Conservation (phyloP, 2,888 invertebrate genomes). For the Eutolmus rufibarbis region DNA sequence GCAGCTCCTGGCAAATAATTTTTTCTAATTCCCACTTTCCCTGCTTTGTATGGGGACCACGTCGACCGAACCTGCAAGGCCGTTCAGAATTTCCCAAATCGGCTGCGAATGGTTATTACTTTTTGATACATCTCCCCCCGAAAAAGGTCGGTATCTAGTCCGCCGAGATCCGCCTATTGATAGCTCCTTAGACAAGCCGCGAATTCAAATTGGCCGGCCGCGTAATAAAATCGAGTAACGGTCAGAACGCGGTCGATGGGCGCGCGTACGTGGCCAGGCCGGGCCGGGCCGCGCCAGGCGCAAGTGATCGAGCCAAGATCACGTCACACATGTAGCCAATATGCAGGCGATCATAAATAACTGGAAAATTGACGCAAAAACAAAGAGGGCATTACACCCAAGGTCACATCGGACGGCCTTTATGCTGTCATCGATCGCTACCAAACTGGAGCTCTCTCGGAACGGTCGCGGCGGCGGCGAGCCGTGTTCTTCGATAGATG, state of each 20-base stretch:
- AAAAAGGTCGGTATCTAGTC: neutral
- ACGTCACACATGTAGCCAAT: constrained; percentile 7
- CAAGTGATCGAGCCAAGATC: neutral
- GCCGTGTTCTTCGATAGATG: neutral
- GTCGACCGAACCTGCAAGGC: neutral
- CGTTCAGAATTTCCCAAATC: neutral
- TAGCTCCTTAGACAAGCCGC: neutral
- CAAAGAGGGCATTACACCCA: constrained; percentile 45
- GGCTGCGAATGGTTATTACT: neutral
- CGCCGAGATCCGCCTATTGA: neutral
- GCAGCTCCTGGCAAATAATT: neutral
- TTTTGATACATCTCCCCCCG: neutral
- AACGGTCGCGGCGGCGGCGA: no score
- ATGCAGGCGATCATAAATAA: constrained; percentile 29
- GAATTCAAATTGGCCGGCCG: neutral
- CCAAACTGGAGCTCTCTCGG: constrained; percentile 17
- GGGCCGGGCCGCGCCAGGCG: neutral
- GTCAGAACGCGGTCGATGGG: neutral
- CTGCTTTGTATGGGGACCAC: neutral
- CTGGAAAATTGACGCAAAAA: constrained; percentile 25
- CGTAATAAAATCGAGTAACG: constrained; percentile 4
- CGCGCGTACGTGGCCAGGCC: neutral
- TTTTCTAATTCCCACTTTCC: neutral
- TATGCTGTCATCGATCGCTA: constrained; percentile 36
- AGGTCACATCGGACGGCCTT: constrained; percentile 46